Percentiles rank a stretch among this genome's conserved stretches.
These are phyloP conservation scores for Sitobion miscanthi DNA, from an alignment of 1,140 invertebrate species.

Conservation along the genomic window DNA sequence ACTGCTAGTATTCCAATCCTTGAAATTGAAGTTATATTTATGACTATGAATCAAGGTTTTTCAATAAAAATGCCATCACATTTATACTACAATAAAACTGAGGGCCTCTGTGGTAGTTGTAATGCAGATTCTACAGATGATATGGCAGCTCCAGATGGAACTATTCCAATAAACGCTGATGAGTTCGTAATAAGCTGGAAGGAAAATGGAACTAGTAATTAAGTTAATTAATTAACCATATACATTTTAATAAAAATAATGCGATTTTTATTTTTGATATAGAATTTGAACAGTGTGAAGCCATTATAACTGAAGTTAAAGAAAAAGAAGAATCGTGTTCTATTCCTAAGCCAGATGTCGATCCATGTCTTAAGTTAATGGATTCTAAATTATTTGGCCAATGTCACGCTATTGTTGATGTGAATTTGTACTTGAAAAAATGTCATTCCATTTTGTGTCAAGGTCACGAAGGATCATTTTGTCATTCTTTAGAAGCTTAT, in stretches of 20 bases:
- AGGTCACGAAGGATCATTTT: constrained; percentile 66
- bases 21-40: constrained; percentile 59
- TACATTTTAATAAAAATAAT: background rate
- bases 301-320: background rate
- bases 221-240: background rate
- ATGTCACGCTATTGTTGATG: constrained; percentile 77
- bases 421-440: constrained; percentile 69
- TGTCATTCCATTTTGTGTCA: constrained; percentile 74
- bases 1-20: constrained; percentile 50
- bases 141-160: constrained; percentile 67
- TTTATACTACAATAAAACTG: constrained; percentile 73
- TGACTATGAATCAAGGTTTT: constrained; percentile 63
- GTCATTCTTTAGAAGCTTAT: constrained; percentile 74
- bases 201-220: constrained; percentile 1
- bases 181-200: constrained; percentile 71
- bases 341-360: constrained; percentile 37
- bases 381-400: constrained; percentile 60
- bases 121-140: constrained; percentile 73
- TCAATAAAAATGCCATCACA: constrained; percentile 73
- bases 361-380: constrained; percentile 27
- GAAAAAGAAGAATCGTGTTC: constrained; percentile 25
- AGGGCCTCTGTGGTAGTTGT: constrained; percentile 82
- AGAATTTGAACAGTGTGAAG: constrained; percentile 39
- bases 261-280: background rate
- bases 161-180: constrained; percentile 63